phyloP scores from a whole-genome alignment of 2,113 vertebrate genomes.

The Camarhynchus parvulus region DNA sequence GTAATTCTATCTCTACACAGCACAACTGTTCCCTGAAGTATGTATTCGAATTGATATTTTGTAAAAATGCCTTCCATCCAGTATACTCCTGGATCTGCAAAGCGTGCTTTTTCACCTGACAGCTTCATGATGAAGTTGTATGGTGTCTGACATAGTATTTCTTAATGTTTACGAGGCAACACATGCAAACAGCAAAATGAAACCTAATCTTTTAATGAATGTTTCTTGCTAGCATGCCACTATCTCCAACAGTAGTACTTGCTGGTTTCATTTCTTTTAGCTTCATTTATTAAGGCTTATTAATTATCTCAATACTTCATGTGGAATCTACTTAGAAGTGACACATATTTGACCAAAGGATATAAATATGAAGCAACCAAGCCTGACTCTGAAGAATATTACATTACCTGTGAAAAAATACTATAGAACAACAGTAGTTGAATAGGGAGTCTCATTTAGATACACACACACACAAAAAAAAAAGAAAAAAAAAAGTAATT shows the following conservation, averaged over 20 bases:
- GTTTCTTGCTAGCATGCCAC: not conserved
- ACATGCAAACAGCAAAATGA: not conserved
- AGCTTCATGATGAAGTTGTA: not conserved
- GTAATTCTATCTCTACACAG: not conserved
- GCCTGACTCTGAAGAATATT: not conserved
- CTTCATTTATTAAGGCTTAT: not conserved
- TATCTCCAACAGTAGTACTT: not conserved
- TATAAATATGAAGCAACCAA: not conserved
- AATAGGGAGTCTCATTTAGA: not conserved
- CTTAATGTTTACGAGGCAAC: not conserved
- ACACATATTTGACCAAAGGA: not conserved
- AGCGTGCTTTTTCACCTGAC: not conserved
- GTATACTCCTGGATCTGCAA: not conserved
- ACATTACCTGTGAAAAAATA: not conserved
- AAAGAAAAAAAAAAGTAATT: not conserved
- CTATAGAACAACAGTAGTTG: not conserved
- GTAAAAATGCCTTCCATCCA: not conserved
- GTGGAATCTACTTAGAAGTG: not conserved
- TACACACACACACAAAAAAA: not conserved
- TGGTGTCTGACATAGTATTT: not conserved
- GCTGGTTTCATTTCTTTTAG: not conserved
- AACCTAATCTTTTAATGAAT: not conserved
- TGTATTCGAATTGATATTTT: conserved; percentile 37
- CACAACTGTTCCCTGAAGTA: conserved; percentile 4
- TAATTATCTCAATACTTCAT: not conserved